Conservation (phyloP, 1,140 invertebrate species). For the Heliconius melpomene region DNA sequence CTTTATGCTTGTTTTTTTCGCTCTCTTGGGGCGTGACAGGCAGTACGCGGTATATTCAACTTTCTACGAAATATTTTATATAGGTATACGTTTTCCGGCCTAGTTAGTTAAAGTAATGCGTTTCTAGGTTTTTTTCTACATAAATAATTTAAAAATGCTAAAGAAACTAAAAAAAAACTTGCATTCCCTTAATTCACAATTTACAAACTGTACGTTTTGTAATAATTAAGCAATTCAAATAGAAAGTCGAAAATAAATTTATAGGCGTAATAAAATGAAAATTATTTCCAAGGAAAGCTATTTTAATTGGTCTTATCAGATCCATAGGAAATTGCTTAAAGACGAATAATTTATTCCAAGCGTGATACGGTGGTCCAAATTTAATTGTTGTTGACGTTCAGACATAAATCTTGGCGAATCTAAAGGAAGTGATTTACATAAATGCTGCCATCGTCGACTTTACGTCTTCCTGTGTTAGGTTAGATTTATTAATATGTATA, state of each 20-base stretch:
- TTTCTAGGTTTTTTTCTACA: not conserved
- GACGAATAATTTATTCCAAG: constrained; percentile 65
- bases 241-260: not conserved
- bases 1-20: not conserved
- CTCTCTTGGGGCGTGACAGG: not conserved
- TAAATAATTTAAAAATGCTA: not conserved
- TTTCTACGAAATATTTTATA: not conserved
- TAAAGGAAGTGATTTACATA: constrained; percentile 75
- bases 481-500: constrained; percentile 32
- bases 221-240: not conserved
- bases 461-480: constrained; percentile 56
- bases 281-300: constrained; percentile 28
- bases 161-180: not conserved
- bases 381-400: constrained; percentile 72
- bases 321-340: constrained; percentile 48
- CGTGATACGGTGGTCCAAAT: constrained; percentile 61
- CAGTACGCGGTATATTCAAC: not conserved
- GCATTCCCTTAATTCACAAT: no score
- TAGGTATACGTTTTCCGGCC: not conserved
- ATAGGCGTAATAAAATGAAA: not conserved
- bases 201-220: no score
- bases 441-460: constrained; percentile 58
- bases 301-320: constrained; percentile 44
- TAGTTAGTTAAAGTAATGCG: not conserved
- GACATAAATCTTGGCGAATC: constrained; percentile 73